Conservation (phyloP, 2,113 vertebrate genomes). For the Hippocampus zosterae region DNA sequence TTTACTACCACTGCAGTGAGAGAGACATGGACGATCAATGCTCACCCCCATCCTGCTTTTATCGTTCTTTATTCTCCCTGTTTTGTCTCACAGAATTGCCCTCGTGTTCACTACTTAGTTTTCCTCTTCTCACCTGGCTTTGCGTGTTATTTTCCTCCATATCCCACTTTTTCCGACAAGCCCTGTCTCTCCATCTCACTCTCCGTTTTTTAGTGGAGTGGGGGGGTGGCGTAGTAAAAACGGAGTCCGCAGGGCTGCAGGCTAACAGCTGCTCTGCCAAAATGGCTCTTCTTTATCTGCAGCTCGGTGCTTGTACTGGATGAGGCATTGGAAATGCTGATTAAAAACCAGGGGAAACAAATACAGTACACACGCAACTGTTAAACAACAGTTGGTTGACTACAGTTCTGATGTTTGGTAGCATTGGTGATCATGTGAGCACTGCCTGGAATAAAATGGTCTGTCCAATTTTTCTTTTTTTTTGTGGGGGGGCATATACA, state of each 20-base stretch:
- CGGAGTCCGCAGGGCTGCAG: slow-evolving; percentile 7
- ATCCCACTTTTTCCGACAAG: neutral
- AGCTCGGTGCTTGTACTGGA: neutral
- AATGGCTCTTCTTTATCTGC: slow-evolving; percentile 33
- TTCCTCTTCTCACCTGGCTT: neutral
- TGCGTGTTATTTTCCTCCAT: neutral
- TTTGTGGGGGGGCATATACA: neutral
- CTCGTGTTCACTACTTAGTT: neutral
- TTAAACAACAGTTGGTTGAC: neutral
- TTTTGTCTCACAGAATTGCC: slow-evolving; percentile 6
- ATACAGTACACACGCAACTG: neutral
- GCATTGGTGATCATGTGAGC: neutral
- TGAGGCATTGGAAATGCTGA: neutral
- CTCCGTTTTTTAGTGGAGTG: neutral
- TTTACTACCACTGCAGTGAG: slow-evolving; percentile 68
- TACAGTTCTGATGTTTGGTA: neutral
- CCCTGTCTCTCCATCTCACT: neutral
- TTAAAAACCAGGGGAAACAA: neutral
- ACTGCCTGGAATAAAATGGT: neutral
- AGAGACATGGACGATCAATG: slow-evolving; percentile 35
- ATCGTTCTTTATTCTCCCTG: neutral
- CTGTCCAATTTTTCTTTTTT: neutral
- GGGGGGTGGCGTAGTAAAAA: slow-evolving; percentile 12
- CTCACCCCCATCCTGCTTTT: slow-evolving; percentile 10
- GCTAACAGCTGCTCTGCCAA: slow-evolving; percentile 30